A percentile compares a stretch with the other conserved stretches of the same genome.
phyloP scores from a whole-genome alignment of 2,113 vertebrate genomes.

The Smithornis capensis region DNA sequence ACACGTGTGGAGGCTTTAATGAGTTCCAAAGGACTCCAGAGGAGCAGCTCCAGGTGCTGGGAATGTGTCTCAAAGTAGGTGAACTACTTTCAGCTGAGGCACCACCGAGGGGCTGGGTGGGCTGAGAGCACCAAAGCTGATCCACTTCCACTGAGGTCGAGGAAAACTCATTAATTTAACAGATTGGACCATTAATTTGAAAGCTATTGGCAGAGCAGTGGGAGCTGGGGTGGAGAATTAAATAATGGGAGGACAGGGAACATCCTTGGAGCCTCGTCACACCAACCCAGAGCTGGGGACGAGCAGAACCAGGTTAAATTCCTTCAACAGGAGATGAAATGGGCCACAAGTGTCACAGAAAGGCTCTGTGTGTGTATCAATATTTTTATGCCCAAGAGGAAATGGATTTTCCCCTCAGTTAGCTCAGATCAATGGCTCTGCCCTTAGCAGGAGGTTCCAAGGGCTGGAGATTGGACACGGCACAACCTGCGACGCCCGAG shows the following conservation, averaged over 20 bases:
- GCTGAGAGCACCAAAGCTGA: background rate
- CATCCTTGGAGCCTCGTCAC: background rate
- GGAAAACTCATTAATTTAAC: conserved; percentile 26
- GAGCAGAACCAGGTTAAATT: background rate
- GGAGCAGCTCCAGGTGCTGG: background rate
- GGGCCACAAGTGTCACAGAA: background rate
- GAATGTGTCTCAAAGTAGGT: background rate
- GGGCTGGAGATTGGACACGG: fast-evolving
- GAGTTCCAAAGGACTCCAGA: background rate
- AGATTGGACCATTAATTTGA: background rate
- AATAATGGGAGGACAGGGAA: background rate
- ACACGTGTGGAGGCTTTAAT: background rate
- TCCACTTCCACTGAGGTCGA: conserved; percentile 1
- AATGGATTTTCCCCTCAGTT: background rate
- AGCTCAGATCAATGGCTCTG: background rate
- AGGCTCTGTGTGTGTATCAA: fast-evolving
- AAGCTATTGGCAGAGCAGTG: background rate
- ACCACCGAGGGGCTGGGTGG: background rate
- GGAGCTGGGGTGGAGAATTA: background rate
- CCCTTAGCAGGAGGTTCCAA: fast-evolving
- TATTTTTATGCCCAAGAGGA: background rate
- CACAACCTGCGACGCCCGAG: fast-evolving
- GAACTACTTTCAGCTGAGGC: background rate
- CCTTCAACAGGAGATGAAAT: background rate
- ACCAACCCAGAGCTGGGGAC: fast-evolving